Evolutionary conservation across 1,140 invertebrate species (phyloP), one percentile per base, ranked within the genome.

Genomic region (Penaeus indicus): DNA sequence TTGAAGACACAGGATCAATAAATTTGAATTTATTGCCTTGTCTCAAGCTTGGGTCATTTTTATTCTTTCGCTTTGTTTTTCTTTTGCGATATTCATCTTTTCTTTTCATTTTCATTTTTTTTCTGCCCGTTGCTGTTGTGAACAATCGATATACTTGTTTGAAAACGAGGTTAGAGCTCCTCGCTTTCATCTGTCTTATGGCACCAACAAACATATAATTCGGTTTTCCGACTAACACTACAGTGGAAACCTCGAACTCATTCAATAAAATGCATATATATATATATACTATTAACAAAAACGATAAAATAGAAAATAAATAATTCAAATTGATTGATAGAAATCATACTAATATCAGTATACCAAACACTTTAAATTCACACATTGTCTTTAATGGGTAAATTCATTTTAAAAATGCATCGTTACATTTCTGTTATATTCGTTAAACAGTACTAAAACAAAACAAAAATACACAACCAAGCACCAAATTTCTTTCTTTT

Each of bases 1-100:
- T 54, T 54, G 54, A 54, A 88, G 87, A 88, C 87, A 83, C 32
- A 88, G 87, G 87, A 78, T 88, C 87, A 88, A 88, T 88, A 88
- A 88, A 88, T 64, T 88, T 77, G 21, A 60, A 88, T 88, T 88
- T 88, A 88, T 88, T 88, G 87, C 87, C 87, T 88, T 77, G 87
- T 88, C 87, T 84, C 67, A 88, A 88, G 87, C 81, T 82, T 88
- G 80, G 86, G 80, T 82, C 32, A 81, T 72, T 19, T 60, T 54
- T 54, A 79, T 79, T 79, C 47, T 79, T 42, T 42, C 77, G 60
- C 77, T 79, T 8, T 54, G 22, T 60, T 80, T 25, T 22, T 60
- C n/a, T 80, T 80, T 19, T 10, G 47, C 19, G 25, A 77, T 77
- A 79, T 21, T 54, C 22, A 79, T 42, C 77, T 60, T 80, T 54